Evolutionary conservation across 2,113 vertebrate species (phyloP).

Genomic region (Phrynocephalus versicolor): DNA sequence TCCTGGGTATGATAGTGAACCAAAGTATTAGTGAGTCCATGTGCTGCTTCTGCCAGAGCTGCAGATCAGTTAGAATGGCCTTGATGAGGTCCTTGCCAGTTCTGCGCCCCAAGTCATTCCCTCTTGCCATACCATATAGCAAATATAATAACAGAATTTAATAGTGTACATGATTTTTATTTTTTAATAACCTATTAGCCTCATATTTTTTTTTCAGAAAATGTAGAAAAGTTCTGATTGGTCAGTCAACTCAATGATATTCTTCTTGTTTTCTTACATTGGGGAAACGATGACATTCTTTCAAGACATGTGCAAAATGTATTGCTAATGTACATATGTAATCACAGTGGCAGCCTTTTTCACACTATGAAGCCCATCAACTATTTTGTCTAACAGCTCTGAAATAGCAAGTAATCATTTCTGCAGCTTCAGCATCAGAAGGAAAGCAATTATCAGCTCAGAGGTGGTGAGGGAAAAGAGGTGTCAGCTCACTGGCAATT

Average conservation of each 20-base stretch:
- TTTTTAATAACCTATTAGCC: too few relatives aligned
- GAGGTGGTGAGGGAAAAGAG: neutral
- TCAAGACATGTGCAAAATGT: slow-evolving; percentile 18
- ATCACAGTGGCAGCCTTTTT: neutral
- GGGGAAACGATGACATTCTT: neutral
- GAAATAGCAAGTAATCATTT: neutral
- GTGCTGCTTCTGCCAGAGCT: too few relatives aligned
- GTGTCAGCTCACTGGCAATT: neutral
- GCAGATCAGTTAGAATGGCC: too few relatives aligned
- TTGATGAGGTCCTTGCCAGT: too few relatives aligned
- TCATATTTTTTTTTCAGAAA: too few relatives aligned
- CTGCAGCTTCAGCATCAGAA: slow-evolving; percentile 3
- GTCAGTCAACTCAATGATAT: neutral
- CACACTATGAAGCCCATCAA: slow-evolving; percentile 1
- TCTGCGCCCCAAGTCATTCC: too few relatives aligned
- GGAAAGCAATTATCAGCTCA: neutral
- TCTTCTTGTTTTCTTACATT: neutral
- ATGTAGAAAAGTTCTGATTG: neutral
- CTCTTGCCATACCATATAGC: too few relatives aligned
- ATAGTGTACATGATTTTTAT: too few relatives aligned
- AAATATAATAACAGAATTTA: too few relatives aligned
- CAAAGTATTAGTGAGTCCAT: too few relatives aligned
- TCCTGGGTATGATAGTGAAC: too few relatives aligned
- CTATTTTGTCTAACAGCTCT: neutral
- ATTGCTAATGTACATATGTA: neutral